A percentile compares a stretch with the other conserved stretches of the same genome.
Conservation (phyloP, 2,888 invertebrate genomes). For the Erebia aethiops region DNA sequence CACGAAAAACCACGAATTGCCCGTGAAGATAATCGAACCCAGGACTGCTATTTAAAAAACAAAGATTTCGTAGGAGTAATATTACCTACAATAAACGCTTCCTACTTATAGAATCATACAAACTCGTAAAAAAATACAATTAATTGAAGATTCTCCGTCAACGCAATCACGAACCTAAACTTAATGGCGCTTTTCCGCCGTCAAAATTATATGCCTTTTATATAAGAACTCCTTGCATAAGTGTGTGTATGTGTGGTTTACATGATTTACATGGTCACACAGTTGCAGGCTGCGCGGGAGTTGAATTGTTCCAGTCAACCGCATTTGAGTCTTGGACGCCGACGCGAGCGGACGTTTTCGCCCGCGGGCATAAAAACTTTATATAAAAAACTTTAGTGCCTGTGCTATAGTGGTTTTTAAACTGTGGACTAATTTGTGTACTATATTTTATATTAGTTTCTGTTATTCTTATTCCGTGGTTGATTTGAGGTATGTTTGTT, state of each 20-base stretch:
- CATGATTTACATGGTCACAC: conserved; percentile 45
- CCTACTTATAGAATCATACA: neutral
- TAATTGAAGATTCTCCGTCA: conserved; percentile 45
- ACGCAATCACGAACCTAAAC: conserved; percentile 54
- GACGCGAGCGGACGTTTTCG: conserved; percentile 56
- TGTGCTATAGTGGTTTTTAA: conserved; percentile 43
- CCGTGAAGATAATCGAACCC: too few relatives aligned
- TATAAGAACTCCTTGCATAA: conserved; percentile 67
- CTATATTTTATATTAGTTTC: conserved; percentile 15
- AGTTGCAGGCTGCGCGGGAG: conserved; percentile 70
- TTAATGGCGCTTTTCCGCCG: conserved; percentile 72
- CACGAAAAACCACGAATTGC: too few relatives aligned
- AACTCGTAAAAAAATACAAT: conserved; percentile 18
- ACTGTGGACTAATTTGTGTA: conserved; percentile 27
- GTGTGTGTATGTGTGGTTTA: conserved; percentile 52
- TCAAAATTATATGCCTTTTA: conserved; percentile 67
- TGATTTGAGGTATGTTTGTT: conserved; percentile 24
- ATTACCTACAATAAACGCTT: neutral
- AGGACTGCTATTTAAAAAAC: too few relatives aligned
- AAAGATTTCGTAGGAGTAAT: too few relatives aligned
- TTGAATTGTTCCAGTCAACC: conserved; percentile 76
- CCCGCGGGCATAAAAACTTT: conserved; percentile 40
- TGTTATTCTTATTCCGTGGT: conserved; percentile 3
- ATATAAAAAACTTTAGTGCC: conserved; percentile 24
- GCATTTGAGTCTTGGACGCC: conserved; percentile 71